phyloP scores from a whole-genome alignment of 2,113 vertebrate genomes.

The Noturus placidus region DNA sequence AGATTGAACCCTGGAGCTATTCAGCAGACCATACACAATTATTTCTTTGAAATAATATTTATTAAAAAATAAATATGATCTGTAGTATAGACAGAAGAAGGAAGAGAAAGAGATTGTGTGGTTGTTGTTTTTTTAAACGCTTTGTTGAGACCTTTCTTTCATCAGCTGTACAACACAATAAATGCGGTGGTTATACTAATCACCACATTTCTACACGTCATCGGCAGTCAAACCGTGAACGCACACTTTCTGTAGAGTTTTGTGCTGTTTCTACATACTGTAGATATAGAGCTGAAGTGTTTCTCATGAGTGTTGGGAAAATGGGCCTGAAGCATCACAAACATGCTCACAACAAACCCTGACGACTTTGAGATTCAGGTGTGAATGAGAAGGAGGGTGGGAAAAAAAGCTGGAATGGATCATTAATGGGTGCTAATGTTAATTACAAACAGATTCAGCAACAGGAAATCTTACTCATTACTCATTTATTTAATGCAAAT shows the following conservation, averaged over 20 bases:
- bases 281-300: background rate
- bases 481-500: background rate
- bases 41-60: background rate
- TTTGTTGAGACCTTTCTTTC: background rate
- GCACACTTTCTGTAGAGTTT: background rate
- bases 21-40: background rate
- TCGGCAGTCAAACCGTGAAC: background rate
- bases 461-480: background rate
- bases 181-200: background rate
- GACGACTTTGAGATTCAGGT: conserved; percentile 24
- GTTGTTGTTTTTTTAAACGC: background rate
- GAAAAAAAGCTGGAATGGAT: background rate
- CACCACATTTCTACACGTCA: background rate
- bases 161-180: background rate
- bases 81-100: background rate
- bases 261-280: background rate
- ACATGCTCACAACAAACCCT: background rate
- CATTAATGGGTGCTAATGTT: conserved; percentile 45
- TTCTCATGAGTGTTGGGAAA: conserved; percentile 15
- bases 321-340: background rate
- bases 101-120: background rate
- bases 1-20: background rate
- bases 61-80: background rate
- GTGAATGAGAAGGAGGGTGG: conserved; percentile 31
- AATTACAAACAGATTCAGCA: background rate